phyloP scores from a whole-genome alignment of 2,797 vertebrate species.

The Galago senegalensis region DNA sequence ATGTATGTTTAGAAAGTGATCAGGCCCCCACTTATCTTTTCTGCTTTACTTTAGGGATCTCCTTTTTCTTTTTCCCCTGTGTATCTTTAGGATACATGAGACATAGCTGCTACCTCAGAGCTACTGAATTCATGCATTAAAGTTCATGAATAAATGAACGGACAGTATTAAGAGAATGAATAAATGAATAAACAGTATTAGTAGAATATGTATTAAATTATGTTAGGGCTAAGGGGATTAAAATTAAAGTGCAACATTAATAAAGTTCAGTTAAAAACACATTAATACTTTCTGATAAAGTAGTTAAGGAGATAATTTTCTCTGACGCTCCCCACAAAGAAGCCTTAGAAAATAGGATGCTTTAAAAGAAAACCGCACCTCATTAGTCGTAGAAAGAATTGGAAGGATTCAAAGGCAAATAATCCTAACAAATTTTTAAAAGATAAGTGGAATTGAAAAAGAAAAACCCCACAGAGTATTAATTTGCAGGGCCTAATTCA shows the following conservation, averaged over 20 bases:
- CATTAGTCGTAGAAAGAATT: conserved; percentile 39
- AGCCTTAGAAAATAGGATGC: background rate
- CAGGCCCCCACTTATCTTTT: background rate
- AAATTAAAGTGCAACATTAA: conserved; percentile 50
- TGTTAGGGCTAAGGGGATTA: background rate
- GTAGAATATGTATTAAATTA: conserved; percentile 52
- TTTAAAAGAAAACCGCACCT: conserved; percentile 25
- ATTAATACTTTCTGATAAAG: conserved; percentile 56
- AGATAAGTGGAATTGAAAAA: conserved; percentile 69
- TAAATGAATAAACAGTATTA: conserved; percentile 24
- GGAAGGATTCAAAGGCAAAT: conserved; percentile 59
- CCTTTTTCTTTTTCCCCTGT: background rate
- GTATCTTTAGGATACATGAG: background rate
- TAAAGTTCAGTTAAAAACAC: conserved; percentile 69
- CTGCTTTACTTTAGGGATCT: background rate
- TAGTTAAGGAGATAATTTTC: conserved; percentile 18
- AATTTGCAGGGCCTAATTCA: conserved; percentile 79
- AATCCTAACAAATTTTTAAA: conserved; percentile 49
- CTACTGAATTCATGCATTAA: background rate
- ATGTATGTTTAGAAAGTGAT: background rate
- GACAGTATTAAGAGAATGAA: conserved; percentile 8
- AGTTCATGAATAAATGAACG: conserved; percentile 16
- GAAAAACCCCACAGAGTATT: conserved; percentile 64
- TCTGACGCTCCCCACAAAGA: background rate
- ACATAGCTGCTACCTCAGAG: background rate